These are phyloP conservation scores for Esox niger DNA, from an alignment of 2,113 vertebrate species.

Conservation along the genomic window DNA sequence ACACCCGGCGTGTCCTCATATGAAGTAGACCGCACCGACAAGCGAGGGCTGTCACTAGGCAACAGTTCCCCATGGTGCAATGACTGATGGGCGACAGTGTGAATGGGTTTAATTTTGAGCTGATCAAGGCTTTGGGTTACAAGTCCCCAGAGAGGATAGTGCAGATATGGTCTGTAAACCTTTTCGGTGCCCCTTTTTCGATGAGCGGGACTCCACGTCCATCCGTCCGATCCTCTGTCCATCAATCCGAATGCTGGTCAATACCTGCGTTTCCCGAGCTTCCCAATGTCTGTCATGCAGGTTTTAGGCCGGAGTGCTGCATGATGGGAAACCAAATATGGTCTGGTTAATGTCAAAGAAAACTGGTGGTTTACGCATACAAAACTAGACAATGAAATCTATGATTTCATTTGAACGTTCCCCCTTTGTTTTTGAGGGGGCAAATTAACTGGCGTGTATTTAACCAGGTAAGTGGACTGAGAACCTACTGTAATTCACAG, in stretches of 20 bases:
- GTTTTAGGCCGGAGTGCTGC: slow-evolving; percentile 93
- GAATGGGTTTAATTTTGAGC: background rate
- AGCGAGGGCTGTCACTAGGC: background rate
- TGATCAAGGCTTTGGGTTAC: background rate
- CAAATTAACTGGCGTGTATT: too few species aligned
- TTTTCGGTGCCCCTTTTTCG: background rate
- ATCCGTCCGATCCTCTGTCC: background rate
- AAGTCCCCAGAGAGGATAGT: background rate
- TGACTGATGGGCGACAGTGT: background rate
- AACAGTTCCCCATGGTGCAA: background rate
- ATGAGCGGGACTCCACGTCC: slow-evolving; percentile 1
- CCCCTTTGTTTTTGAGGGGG: background rate
- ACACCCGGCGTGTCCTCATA: slow-evolving; percentile 11
- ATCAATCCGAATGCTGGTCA: slow-evolving; percentile 54
- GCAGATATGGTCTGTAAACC: slow-evolving; percentile 2
- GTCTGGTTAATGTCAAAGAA: background rate
- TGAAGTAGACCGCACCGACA: background rate
- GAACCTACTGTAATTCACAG: too few species aligned
- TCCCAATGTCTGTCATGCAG: slow-evolving; percentile 84
- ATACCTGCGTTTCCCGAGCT: slow-evolving; percentile 70
- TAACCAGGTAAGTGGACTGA: too few species aligned
- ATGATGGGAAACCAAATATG: slow-evolving; percentile 26
- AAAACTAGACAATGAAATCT: background rate
- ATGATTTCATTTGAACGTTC: background rate
- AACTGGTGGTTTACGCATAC: too few species aligned